Evolutionary conservation across 2,113 vertebrate species (phyloP), one percentile per base, ranked within the genome.

Genomic region (Actinemys pallida): DNA sequence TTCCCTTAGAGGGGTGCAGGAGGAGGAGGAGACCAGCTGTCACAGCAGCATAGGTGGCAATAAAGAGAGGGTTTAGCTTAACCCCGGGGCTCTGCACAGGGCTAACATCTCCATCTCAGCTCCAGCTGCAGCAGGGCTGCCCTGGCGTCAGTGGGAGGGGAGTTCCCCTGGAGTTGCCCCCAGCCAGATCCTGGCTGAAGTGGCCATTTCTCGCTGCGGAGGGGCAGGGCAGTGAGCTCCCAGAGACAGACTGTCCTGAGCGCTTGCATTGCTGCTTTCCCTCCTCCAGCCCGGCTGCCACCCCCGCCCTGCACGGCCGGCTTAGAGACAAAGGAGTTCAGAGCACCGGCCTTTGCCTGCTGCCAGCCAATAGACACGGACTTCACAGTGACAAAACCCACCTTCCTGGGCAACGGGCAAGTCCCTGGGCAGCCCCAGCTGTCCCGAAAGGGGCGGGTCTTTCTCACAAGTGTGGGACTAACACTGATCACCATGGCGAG

Each of bases 251-350:
- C 35, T 69, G 62, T 31, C 16, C 62, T 8, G 31, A 65, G 31
- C 31, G 8, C 29, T 0, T 65, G 29, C 31, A 65, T 35, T 65
- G n/a, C 14, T 0, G 0, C 81, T 90, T 75, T 65, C 83, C 57
- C 42, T 86, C 84, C 76, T 78, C 20, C n/a, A 88, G 45, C 35
- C 62, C 69, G 59, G 75, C 25, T 90, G 39, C 19, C 81, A 5
- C 45, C 86, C 72, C 42, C 0, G 0, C 1, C 35, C 65, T 69
- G 17, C 35, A 39, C 35, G 1, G 65, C 35, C 14, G 31, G 6
- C 14, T 35, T 35, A 3, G 14, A 65, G 31, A 65, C 29, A 31
- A 5, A 31, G 9, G 25, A 13, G 2, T 62, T 62, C 31, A 35
- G 62, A 35, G 12, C 62, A 65, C 6, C 1, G 7, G 31, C 62